A percentile compares a stretch with the other conserved stretches of the same genome.
These are phyloP conservation scores for Mustela lutreola DNA, from an alignment of 2,113 vertebrate genomes.

Conservation along the genomic window DNA sequence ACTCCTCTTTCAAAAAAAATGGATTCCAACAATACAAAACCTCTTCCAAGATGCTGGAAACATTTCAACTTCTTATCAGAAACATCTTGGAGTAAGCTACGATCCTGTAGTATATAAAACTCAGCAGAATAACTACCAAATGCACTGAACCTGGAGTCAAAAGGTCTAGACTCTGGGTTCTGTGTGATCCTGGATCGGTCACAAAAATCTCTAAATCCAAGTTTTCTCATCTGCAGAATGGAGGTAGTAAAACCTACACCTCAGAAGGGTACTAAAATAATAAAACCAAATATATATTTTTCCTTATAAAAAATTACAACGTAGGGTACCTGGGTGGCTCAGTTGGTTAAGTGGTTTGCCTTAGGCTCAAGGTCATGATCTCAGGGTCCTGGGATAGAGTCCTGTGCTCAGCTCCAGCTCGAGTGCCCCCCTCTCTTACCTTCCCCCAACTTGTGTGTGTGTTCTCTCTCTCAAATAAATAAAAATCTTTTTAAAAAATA, in stretches of 20 bases:
- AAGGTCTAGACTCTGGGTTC: neutral
- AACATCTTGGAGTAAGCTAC: neutral
- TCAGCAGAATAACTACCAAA: neutral
- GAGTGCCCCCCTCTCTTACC: neutral
- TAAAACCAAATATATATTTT: neutral
- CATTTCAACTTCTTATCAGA: neutral
- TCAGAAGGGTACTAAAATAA: neutral
- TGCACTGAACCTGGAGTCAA: neutral
- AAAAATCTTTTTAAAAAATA: neutral
- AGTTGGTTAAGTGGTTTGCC: neutral
- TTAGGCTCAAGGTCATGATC: neutral
- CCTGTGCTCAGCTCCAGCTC: neutral
- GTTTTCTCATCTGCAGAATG: neutral
- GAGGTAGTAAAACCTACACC: neutral
- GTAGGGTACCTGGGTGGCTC: neutral
- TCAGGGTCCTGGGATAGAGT: neutral
- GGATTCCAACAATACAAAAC: neutral
- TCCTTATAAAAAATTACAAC: neutral
- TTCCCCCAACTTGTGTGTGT: neutral
- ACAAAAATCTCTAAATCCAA: constrained; percentile 3
- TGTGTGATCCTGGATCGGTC: neutral
- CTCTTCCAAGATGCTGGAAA: neutral
- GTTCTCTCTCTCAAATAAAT: neutral
- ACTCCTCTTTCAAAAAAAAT: constrained; percentile 31
- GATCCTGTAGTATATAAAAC: neutral